These are phyloP conservation scores for Nephotettix cincticeps DNA, from an alignment of 1,140 invertebrate genomes.

Conservation along the genomic window DNA sequence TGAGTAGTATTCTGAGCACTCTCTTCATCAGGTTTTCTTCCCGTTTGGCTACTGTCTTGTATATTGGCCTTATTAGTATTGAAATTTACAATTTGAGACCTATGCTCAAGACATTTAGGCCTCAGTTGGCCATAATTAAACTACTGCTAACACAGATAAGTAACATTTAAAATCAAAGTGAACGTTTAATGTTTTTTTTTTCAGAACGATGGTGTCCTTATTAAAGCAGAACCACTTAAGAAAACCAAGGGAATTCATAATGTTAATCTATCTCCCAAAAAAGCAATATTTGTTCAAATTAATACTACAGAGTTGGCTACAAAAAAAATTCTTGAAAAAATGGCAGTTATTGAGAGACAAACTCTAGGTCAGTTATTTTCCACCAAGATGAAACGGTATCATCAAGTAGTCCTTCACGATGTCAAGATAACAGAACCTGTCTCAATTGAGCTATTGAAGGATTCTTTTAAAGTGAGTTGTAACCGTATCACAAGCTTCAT, in stretches of 20 bases:
- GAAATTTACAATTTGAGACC: no score
- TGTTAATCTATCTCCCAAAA: conserved; percentile 8
- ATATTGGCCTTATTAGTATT: no score
- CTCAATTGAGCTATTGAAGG: background rate
- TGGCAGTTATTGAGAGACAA: conserved; percentile 6
- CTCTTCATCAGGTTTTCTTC: no score
- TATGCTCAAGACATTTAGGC: no score
- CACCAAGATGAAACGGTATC: background rate
- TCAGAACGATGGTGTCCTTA: background rate
- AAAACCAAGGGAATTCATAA: background rate
- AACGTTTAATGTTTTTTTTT: background rate
- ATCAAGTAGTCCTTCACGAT: background rate
- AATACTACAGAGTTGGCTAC: conserved; percentile 19
- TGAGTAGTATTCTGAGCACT: no score
- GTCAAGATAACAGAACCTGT: background rate
- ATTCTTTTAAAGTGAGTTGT: conserved; percentile 1
- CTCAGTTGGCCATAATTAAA: background rate
- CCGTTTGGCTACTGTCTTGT: no score
- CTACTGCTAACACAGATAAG: background rate
- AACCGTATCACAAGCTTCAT: no score
- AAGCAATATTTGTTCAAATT: conserved; percentile 12
- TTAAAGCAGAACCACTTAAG: conserved; percentile 15
- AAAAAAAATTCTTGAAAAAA: conserved; percentile 10
- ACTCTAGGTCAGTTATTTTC: background rate
- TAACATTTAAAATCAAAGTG: background rate